Evolutionary conservation across 1,140 invertebrate genomes (phyloP).

Genomic region (Megalopta genalis): DNA sequence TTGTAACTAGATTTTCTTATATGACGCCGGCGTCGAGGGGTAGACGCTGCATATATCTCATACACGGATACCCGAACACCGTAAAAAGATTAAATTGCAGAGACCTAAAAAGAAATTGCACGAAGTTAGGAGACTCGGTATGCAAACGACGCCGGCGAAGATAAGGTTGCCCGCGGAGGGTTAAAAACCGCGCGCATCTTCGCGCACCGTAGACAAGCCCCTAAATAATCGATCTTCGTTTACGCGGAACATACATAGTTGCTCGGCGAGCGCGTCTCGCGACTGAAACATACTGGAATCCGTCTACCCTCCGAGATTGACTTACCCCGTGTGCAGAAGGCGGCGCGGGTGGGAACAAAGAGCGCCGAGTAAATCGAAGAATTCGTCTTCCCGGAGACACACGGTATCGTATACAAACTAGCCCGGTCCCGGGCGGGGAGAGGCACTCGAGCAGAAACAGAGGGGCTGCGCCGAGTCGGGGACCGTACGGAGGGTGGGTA

Average conservation of each 20-base stretch:
- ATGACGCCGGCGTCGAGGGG: too few relatives aligned
- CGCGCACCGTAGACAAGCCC: background rate
- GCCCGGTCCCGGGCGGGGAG: background rate
- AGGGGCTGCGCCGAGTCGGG: background rate
- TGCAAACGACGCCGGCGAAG: too few relatives aligned
- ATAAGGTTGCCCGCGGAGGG: too few relatives aligned
- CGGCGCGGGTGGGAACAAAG: background rate
- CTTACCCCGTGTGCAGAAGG: background rate
- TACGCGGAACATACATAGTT: background rate
- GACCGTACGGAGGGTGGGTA: constrained; percentile 42
- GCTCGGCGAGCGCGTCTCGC: background rate
- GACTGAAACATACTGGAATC: background rate
- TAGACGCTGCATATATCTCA: too few relatives aligned
- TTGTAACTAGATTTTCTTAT: too few relatives aligned
- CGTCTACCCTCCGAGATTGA: background rate
- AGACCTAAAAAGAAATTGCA: too few relatives aligned
- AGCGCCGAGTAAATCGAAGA: background rate
- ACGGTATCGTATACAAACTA: constrained; percentile 19
- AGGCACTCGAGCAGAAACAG: constrained; percentile 3
- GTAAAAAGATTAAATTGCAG: too few relatives aligned
- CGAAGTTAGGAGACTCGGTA: too few relatives aligned
- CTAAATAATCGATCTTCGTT: background rate
- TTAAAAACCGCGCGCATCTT: too few relatives aligned
- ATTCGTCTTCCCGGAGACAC: background rate
- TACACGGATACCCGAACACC: too few relatives aligned